phyloP scores from a whole-genome alignment of 2,888 invertebrate genomes.

The Heliconius aoede region DNA sequence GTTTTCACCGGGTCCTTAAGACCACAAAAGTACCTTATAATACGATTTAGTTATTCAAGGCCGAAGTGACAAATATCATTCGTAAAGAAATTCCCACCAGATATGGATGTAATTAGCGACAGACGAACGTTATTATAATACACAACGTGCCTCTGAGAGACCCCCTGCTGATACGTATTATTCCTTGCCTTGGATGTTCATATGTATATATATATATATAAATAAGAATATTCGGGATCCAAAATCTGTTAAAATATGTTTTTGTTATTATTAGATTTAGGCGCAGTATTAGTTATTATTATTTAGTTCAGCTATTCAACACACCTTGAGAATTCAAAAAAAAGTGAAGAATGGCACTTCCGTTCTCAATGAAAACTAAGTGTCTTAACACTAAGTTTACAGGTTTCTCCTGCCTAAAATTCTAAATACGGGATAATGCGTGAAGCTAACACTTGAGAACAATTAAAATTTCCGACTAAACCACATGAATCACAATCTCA shows the following conservation, averaged over 20 bases:
- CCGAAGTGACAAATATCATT: background rate
- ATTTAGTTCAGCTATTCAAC: too few relatives aligned
- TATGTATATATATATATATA: background rate
- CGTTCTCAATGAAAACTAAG: too few relatives aligned
- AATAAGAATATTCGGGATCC: background rate
- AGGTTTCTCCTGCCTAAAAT: too few relatives aligned
- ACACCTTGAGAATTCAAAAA: too few relatives aligned
- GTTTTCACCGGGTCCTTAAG: background rate
- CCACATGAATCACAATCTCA: constrained; percentile 36
- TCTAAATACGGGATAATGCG: too few relatives aligned
- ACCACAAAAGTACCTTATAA: background rate
- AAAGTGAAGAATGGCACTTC: too few relatives aligned
- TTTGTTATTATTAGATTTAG: background rate
- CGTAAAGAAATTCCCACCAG: background rate
- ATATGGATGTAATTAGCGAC: constrained; percentile 21
- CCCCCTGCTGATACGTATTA: constrained; percentile 17
- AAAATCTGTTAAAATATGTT: background rate
- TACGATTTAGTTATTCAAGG: background rate
- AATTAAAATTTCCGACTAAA: background rate
- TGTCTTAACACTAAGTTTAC: too few relatives aligned
- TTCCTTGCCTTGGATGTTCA: constrained; percentile 8
- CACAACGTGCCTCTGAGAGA: constrained; percentile 11
- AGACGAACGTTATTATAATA: constrained; percentile 1
- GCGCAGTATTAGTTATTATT: too few relatives aligned
- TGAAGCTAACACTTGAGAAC: background rate